Percentiles rank a stretch among this genome's conserved stretches.
Evolutionary conservation across 1,140 invertebrate genomes (phyloP).

Genomic region (Scaptomyza graminum): DNA sequence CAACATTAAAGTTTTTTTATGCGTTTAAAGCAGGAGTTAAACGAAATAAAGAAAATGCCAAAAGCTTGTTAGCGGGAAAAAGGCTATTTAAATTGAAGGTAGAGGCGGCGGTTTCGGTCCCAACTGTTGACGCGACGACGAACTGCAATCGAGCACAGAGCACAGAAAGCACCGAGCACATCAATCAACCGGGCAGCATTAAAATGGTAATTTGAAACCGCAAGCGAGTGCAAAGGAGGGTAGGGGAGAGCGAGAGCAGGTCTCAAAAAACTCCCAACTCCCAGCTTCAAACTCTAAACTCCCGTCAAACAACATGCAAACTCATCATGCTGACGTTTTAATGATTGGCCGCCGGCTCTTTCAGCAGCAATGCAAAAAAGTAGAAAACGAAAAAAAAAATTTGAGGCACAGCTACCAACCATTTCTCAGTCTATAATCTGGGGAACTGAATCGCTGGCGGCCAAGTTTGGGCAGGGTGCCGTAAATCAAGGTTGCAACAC

Average conservation of each 20-base stretch:
- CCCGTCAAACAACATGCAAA: constrained; percentile 23
- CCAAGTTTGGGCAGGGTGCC: constrained; percentile 35
- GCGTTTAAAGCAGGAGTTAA: constrained; percentile 42
- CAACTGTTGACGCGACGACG: constrained; percentile 22
- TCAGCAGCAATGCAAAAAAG: constrained; percentile 50
- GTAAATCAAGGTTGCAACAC: constrained; percentile 80
- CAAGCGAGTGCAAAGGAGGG: constrained; percentile 18
- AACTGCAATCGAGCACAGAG: constrained; percentile 16
- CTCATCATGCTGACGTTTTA: constrained; percentile 79
- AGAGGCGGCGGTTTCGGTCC: not conserved
- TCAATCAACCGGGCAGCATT: constrained; percentile 78
- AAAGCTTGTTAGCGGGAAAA: constrained; percentile 77
- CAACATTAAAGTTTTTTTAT: constrained; percentile 69
- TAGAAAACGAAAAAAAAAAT: too few relatives aligned
- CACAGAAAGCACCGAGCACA: constrained; percentile 39
- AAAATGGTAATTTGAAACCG: constrained; percentile 81
- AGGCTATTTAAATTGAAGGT: constrained; percentile 65
- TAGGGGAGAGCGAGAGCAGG: not conserved
- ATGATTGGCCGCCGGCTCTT: constrained; percentile 66
- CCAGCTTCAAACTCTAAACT: constrained; percentile 3
- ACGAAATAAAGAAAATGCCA: constrained; percentile 62
- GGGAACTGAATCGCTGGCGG: constrained; percentile 4
- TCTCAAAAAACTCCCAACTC: not conserved
- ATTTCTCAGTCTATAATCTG: constrained; percentile 35
- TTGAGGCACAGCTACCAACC: constrained; percentile 12